Evolutionary conservation across 2,888 invertebrate species (phyloP).

Genomic region (Myopa testacea): DNA sequence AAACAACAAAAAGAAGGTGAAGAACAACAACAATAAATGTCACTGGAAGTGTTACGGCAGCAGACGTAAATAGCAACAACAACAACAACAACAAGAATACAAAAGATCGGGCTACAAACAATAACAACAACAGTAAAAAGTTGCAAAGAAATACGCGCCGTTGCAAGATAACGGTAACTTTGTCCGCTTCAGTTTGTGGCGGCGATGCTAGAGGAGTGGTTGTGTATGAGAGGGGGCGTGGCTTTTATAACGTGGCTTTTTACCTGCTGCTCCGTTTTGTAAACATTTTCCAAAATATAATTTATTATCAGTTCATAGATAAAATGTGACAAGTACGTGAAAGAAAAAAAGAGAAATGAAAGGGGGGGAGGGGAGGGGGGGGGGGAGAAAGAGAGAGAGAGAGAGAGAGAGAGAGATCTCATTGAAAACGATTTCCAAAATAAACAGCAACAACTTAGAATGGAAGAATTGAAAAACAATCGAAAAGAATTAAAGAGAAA

Average conservation of each 20-base stretch:
- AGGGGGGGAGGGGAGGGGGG: not conserved
- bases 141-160: constrained; percentile 2
- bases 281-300: constrained; percentile 36
- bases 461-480: no score
- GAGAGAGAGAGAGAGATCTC: no score
- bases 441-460: no score
- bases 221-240: not conserved
- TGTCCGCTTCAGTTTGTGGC: not conserved
- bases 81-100: constrained; percentile 17
- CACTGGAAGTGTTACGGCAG: not conserved
- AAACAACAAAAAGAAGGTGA: not conserved
- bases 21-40: not conserved
- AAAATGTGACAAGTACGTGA: constrained; percentile 20
- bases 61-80: not conserved
- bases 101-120: no score
- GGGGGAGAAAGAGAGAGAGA: not conserved
- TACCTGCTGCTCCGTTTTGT: constrained; percentile 11
- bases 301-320: constrained; percentile 29
- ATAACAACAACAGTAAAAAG: not conserved
- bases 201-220: not conserved
- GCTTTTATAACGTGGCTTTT: not conserved
- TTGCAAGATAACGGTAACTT: constrained; percentile 2
- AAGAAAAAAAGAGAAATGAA: not conserved
- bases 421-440: no score
- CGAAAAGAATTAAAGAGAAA: no score